Conservation (phyloP, 2,113 vertebrate genomes). For the Gallinago undulata region DNA sequence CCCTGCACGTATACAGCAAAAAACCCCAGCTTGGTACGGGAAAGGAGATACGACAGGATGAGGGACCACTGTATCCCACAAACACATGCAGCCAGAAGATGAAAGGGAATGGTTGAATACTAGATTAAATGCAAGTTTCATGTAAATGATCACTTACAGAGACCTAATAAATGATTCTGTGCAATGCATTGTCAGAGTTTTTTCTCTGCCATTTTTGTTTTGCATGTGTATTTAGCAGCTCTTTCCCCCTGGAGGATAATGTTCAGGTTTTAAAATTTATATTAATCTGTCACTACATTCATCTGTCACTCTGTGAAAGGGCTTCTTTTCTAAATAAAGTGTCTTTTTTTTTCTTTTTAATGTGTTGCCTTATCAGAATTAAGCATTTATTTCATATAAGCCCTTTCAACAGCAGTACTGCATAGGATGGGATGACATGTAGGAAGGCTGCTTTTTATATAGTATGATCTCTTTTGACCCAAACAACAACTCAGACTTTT, state of each 20-base stretch:
- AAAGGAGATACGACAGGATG: neutral
- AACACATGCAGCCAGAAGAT: neutral
- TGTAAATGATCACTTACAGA: constrained; percentile 38
- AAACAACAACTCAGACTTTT: neutral
- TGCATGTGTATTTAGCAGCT: neutral
- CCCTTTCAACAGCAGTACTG: neutral
- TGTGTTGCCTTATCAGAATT: neutral
- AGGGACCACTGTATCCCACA: neutral
- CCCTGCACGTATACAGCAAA: neutral
- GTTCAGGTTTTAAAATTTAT: constrained; percentile 31
- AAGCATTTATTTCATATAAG: constrained; percentile 15
- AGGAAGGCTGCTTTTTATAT: neutral
- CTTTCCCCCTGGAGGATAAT: neutral
- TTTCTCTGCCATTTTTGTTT: constrained; percentile 47
- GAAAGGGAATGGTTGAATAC: constrained; percentile 16
- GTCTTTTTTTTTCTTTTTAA: neutral
- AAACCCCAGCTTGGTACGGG: neutral
- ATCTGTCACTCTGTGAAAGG: neutral
- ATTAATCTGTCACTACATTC: constrained; percentile 26
- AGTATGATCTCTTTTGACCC: neutral
- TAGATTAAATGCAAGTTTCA: constrained; percentile 49
- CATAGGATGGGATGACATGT: neutral
- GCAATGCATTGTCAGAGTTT: neutral
- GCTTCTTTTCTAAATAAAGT: neutral
- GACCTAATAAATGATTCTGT: constrained; percentile 44